A percentile compares a stretch with the other conserved stretches of the same genome.
Evolutionary conservation across 53 echinoderm and acorn worm species (phyloP).

Genomic region (Henricia sp.): DNA sequence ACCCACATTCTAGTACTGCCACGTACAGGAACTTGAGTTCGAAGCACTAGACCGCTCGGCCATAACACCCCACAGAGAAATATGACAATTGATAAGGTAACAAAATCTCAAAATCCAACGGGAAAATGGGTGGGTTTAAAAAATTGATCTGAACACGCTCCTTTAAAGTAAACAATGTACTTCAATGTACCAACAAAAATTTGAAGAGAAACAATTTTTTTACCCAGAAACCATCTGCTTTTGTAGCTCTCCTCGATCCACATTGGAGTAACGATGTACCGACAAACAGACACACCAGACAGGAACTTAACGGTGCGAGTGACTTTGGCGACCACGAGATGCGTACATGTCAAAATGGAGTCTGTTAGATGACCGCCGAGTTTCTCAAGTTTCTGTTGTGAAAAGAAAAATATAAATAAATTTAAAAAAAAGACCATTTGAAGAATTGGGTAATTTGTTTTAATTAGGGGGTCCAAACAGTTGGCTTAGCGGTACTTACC

Average conservation of each 20-base stretch:
- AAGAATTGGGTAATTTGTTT: too few relatives aligned
- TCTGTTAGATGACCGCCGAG: slow-evolving; percentile 81
- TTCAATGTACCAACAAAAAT: neutral
- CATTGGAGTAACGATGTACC: slow-evolving; percentile 82
- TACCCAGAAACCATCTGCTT: slow-evolving; percentile 93
- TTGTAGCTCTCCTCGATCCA: slow-evolving; percentile 98
- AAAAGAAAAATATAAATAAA: too few relatives aligned
- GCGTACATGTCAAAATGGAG: slow-evolving; percentile 78
- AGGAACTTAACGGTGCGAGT: slow-evolving; percentile 95
- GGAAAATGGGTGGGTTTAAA: neutral
- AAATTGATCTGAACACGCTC: too few relatives aligned
- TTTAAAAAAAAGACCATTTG: too few relatives aligned
- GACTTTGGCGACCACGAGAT: slow-evolving; percentile 77
- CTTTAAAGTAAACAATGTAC: too few relatives aligned
- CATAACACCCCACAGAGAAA: too few relatives aligned
- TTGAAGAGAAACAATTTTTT: neutral
- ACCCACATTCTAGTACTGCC: too few relatives aligned
- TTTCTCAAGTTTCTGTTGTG: slow-evolving; percentile 96
- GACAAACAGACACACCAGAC: slow-evolving; percentile 81
- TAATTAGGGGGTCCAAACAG: neutral
- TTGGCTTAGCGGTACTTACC: too few relatives aligned
- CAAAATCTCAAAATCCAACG: too few relatives aligned
- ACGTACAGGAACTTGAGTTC: too few relatives aligned
- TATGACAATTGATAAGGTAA: too few relatives aligned
- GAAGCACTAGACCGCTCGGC: too few relatives aligned